phyloP scores from a whole-genome alignment of 2,113 vertebrate genomes.

The Empidonax traillii region DNA sequence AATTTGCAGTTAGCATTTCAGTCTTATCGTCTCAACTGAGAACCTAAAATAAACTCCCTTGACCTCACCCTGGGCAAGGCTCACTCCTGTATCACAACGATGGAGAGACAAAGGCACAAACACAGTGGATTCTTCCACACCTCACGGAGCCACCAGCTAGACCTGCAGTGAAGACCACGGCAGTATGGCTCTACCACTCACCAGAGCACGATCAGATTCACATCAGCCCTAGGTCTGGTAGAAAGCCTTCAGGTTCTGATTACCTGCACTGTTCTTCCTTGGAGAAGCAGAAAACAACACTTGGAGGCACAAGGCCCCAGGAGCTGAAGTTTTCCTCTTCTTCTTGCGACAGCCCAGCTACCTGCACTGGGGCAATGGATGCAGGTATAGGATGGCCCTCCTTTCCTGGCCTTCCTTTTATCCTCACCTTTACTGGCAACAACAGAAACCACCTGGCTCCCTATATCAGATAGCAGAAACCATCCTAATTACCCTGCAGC shows the following conservation, averaged over 20 bases:
- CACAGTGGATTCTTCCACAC: accelerated
- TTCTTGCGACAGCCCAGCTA: not conserved
- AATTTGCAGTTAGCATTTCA: not conserved
- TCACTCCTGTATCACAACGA: not conserved
- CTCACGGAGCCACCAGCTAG: not conserved
- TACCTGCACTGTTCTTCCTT: not conserved
- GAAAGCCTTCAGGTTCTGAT: not conserved
- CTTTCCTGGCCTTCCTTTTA: not conserved
- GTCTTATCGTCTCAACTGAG: not conserved
- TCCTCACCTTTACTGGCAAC: not conserved
- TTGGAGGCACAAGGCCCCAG: not conserved
- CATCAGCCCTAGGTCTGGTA: not conserved
- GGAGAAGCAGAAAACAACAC: not conserved
- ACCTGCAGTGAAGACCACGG: not conserved
- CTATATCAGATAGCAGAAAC: not conserved
- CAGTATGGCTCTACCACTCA: not conserved
- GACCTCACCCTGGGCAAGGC: not conserved
- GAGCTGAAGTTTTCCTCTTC: not conserved
- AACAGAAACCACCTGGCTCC: slow-evolving; percentile 11
- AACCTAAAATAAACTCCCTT: not conserved
- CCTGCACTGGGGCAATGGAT: not conserved
- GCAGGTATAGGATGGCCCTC: not conserved
- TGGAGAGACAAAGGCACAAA: not conserved
- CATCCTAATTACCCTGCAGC: not conserved
- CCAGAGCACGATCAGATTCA: not conserved